These are phyloP conservation scores for Ellobius talpinus DNA, from an alignment of 2,113 vertebrate species.

Conservation along the genomic window DNA sequence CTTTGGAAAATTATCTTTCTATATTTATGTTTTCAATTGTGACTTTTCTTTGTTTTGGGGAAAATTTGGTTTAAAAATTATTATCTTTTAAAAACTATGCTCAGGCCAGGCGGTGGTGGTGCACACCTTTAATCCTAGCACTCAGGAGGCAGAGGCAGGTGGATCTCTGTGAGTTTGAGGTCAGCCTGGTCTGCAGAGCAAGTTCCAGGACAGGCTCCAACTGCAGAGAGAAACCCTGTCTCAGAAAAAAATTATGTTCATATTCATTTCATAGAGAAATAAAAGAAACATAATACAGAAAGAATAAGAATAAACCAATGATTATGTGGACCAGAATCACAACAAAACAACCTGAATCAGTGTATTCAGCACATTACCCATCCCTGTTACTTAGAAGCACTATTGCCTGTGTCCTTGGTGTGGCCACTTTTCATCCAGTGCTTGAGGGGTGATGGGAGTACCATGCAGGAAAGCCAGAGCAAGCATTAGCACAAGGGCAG, in stretches of 20 bases:
- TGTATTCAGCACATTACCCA: not conserved
- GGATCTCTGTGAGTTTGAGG: too few relatives aligned
- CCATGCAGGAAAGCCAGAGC: not conserved
- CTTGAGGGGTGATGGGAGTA: not conserved
- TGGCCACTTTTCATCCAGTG: not conserved
- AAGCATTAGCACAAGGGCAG: not conserved
- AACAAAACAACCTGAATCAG: not conserved
- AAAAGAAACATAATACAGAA: not conserved
- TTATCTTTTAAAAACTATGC: not conserved
- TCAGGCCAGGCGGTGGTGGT: not conserved
- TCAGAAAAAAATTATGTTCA: too few relatives aligned
- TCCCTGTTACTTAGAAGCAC: not conserved
- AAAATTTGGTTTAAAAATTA: conserved; percentile 14
- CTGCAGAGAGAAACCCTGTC: too few relatives aligned
- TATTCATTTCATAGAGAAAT: not conserved
- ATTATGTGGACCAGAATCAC: not conserved
- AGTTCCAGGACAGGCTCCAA: too few relatives aligned
- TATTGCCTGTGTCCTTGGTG: not conserved
- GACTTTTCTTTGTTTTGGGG: not conserved
- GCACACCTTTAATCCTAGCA: too few relatives aligned
- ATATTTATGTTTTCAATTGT: not conserved
- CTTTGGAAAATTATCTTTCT: not conserved
- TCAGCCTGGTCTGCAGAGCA: too few relatives aligned
- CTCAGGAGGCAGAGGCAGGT: too few relatives aligned
- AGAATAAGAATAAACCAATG: not conserved